Evolutionary conservation across 2,113 vertebrate genomes (phyloP), one percentile per base, ranked within the genome.

Genomic region (Sitta europaea): DNA sequence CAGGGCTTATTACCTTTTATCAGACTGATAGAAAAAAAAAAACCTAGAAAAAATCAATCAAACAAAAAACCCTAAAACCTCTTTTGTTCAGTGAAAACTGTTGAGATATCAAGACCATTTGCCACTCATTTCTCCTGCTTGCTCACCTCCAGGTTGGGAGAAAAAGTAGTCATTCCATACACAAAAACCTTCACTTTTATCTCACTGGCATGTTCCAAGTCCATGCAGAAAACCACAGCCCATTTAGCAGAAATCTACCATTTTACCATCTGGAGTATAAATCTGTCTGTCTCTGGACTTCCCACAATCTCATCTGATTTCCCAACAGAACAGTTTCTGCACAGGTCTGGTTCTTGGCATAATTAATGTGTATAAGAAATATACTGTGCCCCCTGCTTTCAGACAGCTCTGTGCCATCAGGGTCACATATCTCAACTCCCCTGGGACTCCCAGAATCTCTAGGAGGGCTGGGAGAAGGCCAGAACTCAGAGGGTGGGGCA

Each of bases 371-470:
- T 33, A 10, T 5, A 62, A 59, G n/a, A 38, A 79, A 55, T 14
- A 4, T 1, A 3, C 13, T 28, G 50, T 20, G 10, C 1, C 4
- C 4, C 3, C 12, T 48, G n/a, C 14, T 27, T 74, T 57, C 51
- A 33, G 23, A n/a, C 24, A 74, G 18, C 18, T 36, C 28, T 43
- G 28, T 25, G 12, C 25, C 43, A 12, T 14, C 47, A 70, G 23
- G 14, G 13, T n/a, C 54, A 48, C 23, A 4, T 3, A 12, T 2
- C 43, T 38, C 33, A 24, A 6, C 25, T 33, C 20, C 28, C 9
- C 6, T 17, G 55, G 27, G 29, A 17, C 17, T 63, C 38, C 20
- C 61, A 72, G 15, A 14, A 12, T 10, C 20, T 45, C 29, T 3
- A 2, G 28, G 35, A 70, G 33, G 19, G 4, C 25, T 79, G 54